Percentiles rank a stretch among this genome's conserved stretches.
These are phyloP conservation scores for Verasper variegatus DNA, from an alignment of 2,113 vertebrate species.

Conservation along the genomic window DNA sequence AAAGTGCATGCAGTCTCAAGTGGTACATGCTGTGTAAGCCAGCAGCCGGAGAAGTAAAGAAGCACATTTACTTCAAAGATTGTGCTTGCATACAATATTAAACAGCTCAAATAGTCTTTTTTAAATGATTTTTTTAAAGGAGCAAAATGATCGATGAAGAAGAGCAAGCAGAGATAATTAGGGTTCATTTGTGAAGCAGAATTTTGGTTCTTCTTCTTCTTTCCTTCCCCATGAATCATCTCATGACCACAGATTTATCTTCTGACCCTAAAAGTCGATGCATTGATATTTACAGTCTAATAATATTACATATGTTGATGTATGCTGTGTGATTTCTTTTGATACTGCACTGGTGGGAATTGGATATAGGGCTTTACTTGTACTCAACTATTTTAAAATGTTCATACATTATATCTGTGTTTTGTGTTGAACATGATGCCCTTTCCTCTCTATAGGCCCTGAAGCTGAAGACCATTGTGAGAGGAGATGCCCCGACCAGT, in stretches of 20 bases:
- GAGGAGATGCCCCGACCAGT: constrained; percentile 92
- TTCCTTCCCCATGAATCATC: not conserved
- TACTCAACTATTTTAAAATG: not conserved
- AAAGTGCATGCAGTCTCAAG: not conserved
- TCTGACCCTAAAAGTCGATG: not conserved
- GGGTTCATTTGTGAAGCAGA: not conserved
- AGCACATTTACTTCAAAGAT: too few species aligned
- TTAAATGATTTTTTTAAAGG: not conserved
- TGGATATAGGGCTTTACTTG: not conserved
- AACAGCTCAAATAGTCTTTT: too few species aligned
- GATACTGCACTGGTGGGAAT: not conserved
- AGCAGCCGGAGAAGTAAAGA: not conserved
- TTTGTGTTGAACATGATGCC: constrained; percentile 4
- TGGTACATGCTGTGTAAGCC: not conserved
- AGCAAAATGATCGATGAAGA: too few species aligned
- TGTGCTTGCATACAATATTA: not conserved
- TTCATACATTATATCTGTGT: not conserved
- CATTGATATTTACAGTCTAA: not conserved
- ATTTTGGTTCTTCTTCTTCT: not conserved
- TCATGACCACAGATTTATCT: not conserved
- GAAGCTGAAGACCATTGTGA: constrained; percentile 96
- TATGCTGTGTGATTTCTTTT: not conserved
- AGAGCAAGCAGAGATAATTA: not conserved
- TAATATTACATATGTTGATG: not conserved
- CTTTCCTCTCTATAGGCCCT: constrained; percentile 85